Conservation (phyloP, 2,797 vertebrate genomes). For the Rhinoraja longicauda region DNA sequence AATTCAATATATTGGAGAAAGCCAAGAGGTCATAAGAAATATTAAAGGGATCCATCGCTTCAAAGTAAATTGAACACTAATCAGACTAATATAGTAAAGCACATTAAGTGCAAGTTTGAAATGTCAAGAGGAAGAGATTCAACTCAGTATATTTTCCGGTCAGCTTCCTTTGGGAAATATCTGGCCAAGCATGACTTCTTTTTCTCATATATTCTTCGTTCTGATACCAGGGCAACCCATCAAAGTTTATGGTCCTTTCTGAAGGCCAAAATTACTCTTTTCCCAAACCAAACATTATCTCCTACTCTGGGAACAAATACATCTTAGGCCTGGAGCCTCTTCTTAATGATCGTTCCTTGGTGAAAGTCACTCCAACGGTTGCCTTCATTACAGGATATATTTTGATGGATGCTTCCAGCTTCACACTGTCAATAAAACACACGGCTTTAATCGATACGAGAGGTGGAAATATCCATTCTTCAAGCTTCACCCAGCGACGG, state of each 20-base stretch:
- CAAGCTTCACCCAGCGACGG: no score
- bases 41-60: not conserved
- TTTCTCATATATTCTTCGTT: not conserved
- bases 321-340: not conserved
- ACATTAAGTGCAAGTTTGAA: not conserved
- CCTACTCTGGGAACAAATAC: not conserved
- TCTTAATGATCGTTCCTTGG: not conserved
- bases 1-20: not conserved
- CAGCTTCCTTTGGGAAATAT: not conserved
- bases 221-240: not conserved
- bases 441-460: not conserved
- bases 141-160: not conserved
- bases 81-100: not conserved
- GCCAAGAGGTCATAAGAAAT: not conserved
- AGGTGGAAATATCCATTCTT: not conserved
- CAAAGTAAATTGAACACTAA: not conserved
- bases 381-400: not conserved
- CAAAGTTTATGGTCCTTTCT: not conserved
- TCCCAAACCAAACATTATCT: slow-evolving; percentile 21
- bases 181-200: not conserved
- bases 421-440: slow-evolving; percentile 3
- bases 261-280: not conserved
- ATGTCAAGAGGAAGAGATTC: not conserved
- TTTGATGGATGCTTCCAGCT: not conserved
- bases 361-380: not conserved